These are phyloP conservation scores for Chiloscyllium plagiosum DNA, from an alignment of 2,113 vertebrate species.

Conservation along the genomic window DNA sequence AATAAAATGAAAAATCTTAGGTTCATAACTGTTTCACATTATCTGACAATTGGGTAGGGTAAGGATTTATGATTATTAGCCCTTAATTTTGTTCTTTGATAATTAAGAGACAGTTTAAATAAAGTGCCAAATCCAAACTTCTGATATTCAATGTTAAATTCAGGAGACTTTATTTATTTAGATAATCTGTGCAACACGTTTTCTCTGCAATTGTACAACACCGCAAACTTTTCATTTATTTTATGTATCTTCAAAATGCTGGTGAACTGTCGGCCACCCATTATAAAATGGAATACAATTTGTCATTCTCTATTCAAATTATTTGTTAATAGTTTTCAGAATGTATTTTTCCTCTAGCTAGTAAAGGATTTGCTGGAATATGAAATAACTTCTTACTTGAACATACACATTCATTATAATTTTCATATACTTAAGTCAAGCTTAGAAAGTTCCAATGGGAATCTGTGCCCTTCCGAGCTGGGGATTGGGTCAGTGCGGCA, in stretches of 20 bases:
- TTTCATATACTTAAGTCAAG: neutral
- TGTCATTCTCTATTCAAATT: neutral
- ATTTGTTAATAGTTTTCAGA: neutral
- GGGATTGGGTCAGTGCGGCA: no score
- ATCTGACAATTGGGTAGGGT: neutral
- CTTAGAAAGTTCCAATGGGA: neutral
- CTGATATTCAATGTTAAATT: neutral
- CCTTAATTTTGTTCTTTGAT: neutral
- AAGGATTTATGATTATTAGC: neutral
- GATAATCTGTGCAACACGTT: neutral
- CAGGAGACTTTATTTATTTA: neutral
- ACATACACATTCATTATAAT: neutral
- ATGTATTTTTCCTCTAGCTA: neutral
- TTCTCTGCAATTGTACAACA: neutral
- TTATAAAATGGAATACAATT: neutral
- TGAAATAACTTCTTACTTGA: neutral
- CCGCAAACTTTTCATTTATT: neutral
- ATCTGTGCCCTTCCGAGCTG: no score
- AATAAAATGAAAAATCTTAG: neutral
- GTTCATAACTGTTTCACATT: neutral
- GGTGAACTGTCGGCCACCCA: neutral
- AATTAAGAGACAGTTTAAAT: neutral
- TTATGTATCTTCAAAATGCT: neutral
- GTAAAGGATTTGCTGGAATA: neutral
- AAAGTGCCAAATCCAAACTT: neutral